Conservation (phyloP, 1,140 invertebrate genomes). For the Hetaerina americana region DNA sequence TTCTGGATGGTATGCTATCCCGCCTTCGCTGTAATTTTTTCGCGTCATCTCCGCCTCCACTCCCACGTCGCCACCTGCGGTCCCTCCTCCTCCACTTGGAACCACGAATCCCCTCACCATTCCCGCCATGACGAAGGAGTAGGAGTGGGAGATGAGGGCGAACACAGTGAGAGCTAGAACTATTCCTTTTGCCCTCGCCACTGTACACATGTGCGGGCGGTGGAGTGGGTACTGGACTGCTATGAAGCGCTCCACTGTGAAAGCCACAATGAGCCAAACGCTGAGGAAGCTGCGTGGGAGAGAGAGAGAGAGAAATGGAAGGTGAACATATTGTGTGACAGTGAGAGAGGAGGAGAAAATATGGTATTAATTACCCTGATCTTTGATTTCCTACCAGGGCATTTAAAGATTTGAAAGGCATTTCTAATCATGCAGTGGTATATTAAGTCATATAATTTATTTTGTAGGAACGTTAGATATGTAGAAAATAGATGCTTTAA, state of each 20-base stretch:
- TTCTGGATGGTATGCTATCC: background rate
- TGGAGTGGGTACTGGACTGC: conserved; percentile 50
- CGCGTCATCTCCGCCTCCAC: background rate
- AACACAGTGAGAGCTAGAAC: conserved; percentile 26
- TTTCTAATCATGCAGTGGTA: no score
- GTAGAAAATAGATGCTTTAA: no score
- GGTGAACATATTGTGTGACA: no score
- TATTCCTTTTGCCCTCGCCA: conserved; percentile 40
- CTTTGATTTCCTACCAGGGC: no score
- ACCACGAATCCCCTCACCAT: conserved; percentile 25
- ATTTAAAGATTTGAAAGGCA: no score
- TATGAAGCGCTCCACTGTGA: conserved; percentile 50
- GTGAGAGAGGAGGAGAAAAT: no score
- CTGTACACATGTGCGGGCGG: conserved; percentile 46
- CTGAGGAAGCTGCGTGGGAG: conserved; percentile 42
- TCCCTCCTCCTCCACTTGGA: background rate
- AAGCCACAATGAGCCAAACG: conserved; percentile 47
- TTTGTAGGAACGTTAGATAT: no score
- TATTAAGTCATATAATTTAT: no score
- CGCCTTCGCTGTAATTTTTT: background rate
- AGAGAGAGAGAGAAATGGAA: no score
- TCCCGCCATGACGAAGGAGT: conserved; percentile 35
- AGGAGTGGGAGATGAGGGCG: conserved; percentile 35
- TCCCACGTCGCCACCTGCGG: no score
- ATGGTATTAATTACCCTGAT: no score